These are phyloP conservation scores for Didymodactylos carnosus DNA, from an alignment of 2,888 invertebrate species.

Conservation along the genomic window DNA sequence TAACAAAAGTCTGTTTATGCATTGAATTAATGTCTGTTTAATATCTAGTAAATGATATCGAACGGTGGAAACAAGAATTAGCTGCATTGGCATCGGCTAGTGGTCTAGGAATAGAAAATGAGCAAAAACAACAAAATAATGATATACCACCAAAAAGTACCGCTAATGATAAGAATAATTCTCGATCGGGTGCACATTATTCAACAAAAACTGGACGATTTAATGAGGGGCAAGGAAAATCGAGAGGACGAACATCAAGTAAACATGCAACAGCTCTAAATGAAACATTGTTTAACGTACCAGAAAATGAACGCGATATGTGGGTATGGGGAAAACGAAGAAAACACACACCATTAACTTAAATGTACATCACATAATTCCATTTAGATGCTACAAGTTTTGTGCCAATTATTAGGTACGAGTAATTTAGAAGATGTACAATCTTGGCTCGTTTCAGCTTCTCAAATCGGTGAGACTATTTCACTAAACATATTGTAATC, in stretches of 20 bases:
- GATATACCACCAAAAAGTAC: constrained; percentile 1
- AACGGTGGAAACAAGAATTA: constrained; percentile 7
- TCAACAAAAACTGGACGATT: not conserved
- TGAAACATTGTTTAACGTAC: not conserved
- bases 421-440: constrained; percentile 11
- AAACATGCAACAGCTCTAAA: not conserved
- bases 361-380: not conserved
- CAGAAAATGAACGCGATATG: constrained; percentile 7
- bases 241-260: not conserved
- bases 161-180: not conserved
- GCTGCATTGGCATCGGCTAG: constrained; percentile 1
- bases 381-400: constrained; percentile 11
- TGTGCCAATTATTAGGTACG: constrained; percentile 12
- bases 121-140: not conserved
- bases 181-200: constrained; percentile 1
- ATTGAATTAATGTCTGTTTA: too few species aligned
- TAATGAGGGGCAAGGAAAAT: not conserved
- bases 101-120: constrained; percentile 2
- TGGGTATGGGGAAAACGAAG: constrained; percentile 2
- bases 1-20: not conserved
- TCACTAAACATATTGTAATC: not conserved
- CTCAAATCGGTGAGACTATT: not conserved
- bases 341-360: not conserved
- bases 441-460: constrained; percentile 12
- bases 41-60: constrained; percentile 8